Percentiles rank a stretch among this genome's conserved stretches.
Conservation (phyloP, 1,140 invertebrate genomes). For the Asobara japonica region DNA sequence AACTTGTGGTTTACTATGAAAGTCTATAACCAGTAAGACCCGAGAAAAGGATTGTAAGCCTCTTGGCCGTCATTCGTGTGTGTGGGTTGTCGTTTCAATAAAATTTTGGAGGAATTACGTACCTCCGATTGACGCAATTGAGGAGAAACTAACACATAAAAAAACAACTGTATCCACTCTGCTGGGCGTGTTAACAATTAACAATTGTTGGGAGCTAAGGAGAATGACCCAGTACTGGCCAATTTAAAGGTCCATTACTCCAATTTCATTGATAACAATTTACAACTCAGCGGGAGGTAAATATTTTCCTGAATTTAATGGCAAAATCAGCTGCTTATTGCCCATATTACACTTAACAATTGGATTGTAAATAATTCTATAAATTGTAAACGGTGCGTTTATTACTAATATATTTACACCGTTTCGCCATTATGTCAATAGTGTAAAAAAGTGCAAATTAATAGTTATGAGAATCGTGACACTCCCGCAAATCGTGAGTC, state of each 20-base stretch:
- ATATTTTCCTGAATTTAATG: constrained; percentile 2
- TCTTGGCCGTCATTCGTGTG: too few species aligned
- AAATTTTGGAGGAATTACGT: too few species aligned
- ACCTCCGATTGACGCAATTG: too few species aligned
- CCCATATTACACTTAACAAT: too few species aligned
- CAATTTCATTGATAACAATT: constrained; percentile 22
- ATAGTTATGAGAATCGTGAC: constrained; percentile 13
- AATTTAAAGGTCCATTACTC: not conserved
- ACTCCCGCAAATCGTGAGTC: constrained; percentile 33
- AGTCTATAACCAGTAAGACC: too few species aligned
- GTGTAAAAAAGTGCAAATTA: not conserved
- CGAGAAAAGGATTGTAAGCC: too few species aligned
- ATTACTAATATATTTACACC: not conserved
- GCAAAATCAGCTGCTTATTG: not conserved
- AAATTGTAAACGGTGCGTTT: too few species aligned
- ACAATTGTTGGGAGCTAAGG: not conserved
- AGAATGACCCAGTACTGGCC: not conserved
- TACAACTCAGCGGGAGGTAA: constrained; percentile 27
- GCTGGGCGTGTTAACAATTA: not conserved
- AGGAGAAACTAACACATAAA: too few species aligned
- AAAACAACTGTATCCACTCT: too few species aligned
- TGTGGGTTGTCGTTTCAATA: too few species aligned
- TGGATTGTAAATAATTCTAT: too few species aligned
- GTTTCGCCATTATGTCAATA: not conserved
- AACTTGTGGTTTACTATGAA: too few species aligned